Evolutionary conservation across 2,797 vertebrate genomes (phyloP).

Genomic region (Catamblyrhynchus diadema): DNA sequence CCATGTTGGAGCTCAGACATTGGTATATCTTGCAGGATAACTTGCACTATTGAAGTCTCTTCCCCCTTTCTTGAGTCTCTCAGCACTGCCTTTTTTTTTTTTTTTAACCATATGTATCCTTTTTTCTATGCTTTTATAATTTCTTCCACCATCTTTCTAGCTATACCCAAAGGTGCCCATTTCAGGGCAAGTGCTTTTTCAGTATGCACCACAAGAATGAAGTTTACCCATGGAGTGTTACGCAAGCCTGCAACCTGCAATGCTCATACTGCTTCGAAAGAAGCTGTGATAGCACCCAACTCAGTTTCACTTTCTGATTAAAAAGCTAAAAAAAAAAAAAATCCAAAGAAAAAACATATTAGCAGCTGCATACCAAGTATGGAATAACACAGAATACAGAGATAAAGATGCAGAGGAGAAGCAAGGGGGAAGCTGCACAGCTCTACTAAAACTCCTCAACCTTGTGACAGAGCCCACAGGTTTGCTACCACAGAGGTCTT

Average conservation of each 20-base stretch:
- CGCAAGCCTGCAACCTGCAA: not conserved
- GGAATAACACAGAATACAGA: not conserved
- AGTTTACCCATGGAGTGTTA: not conserved
- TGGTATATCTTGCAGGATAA: not conserved
- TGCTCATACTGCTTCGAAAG: not conserved
- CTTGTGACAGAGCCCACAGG: not conserved
- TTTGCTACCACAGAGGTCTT: not conserved
- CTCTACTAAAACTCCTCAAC: not conserved
- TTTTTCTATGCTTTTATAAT: not conserved
- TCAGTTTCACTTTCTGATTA: not conserved
- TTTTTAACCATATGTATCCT: not conserved
- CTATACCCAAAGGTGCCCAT: not conserved
- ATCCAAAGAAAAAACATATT: rapidly evolving
- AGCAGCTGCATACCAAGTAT: not conserved
- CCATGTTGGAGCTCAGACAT: not conserved
- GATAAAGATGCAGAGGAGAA: not conserved
- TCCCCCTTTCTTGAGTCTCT: not conserved
- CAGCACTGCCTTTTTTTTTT: not conserved
- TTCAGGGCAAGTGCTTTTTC: not conserved
- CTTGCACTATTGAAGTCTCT: not conserved
- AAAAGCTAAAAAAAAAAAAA: not conserved
- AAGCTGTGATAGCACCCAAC: not conserved
- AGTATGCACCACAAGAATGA: not conserved
- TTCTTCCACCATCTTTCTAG: not conserved
- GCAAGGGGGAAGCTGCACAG: not conserved